Percentiles rank a stretch among this genome's conserved stretches.
These are phyloP conservation scores for Steinernema feltiae DNA, from an alignment of 1,140 invertebrate genomes.

Conservation along the genomic window DNA sequence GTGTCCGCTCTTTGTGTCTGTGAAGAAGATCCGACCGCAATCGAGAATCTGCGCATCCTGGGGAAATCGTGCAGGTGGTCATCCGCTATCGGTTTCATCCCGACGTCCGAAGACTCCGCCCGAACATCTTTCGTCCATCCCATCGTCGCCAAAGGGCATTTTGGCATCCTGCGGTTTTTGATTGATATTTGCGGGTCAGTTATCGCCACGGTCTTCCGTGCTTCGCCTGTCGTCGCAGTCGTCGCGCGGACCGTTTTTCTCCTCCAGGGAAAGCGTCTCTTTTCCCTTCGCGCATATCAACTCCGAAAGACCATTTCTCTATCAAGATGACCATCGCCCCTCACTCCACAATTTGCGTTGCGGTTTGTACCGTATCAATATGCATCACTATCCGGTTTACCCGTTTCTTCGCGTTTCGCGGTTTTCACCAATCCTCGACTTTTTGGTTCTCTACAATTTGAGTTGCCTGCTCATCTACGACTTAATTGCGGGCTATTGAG, in stretches of 20 bases:
- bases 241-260: slow-evolving; percentile 6
- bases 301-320: neutral
- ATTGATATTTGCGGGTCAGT: slow-evolving; percentile 14
- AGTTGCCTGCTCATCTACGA: too few species aligned
- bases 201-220: slow-evolving; percentile 7
- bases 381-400: neutral
- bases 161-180: slow-evolving; percentile 15
- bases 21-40: slow-evolving; percentile 9
- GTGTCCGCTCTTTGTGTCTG: neutral
- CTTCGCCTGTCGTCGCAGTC: neutral
- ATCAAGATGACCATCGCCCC: neutral
- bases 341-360: neutral
- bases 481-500: too few species aligned
- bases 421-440: neutral
- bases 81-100: slow-evolving; percentile 15
- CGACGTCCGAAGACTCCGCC: slow-evolving; percentile 12
- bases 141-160: slow-evolving; percentile 14
- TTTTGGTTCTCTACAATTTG: too few species aligned
- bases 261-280: neutral
- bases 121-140: neutral
- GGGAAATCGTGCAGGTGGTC: slow-evolving; percentile 5
- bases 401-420: neutral
- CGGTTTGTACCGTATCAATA: neutral
- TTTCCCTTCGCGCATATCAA: slow-evolving; percentile 8
- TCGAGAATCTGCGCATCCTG: slow-evolving; percentile 7